Percentiles rank a stretch among this genome's conserved stretches.
phyloP scores from a whole-genome alignment of 1,140 invertebrate genomes.

The Zophobas morio region DNA sequence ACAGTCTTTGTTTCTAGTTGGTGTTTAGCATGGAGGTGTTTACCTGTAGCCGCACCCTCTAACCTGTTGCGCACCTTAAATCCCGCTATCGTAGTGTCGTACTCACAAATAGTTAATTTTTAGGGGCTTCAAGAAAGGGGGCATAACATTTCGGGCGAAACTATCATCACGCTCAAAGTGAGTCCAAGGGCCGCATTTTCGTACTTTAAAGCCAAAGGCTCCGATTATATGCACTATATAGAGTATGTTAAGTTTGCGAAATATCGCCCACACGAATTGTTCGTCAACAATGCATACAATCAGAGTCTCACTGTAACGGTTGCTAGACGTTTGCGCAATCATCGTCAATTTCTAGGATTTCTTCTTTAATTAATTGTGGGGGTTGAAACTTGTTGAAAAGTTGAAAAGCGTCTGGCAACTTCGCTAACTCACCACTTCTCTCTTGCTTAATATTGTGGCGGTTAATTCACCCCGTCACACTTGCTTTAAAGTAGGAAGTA shows the following conservation, averaged over 20 bases:
- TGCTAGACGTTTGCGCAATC: too few species aligned
- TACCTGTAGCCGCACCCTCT: conserved; percentile 38
- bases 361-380: not conserved
- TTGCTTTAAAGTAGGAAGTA: too few species aligned
- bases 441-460: not conserved
- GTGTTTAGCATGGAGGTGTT: conserved; percentile 17
- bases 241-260: too few species aligned
- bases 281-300: too few species aligned
- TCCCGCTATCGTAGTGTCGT: conserved; percentile 55
- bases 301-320: too few species aligned
- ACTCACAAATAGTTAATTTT: conserved; percentile 69
- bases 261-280: too few species aligned
- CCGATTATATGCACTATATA: too few species aligned
- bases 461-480: not conserved
- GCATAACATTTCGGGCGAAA: conserved; percentile 90
- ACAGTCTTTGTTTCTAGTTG: conserved; percentile 49
- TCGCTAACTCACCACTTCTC: not conserved
- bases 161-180: conserved; percentile 92
- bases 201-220: too few species aligned
- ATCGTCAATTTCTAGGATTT: too few species aligned
- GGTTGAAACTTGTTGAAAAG: not conserved
- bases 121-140: conserved; percentile 90
- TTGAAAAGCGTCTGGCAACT: not conserved
- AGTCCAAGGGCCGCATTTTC: conserved; percentile 68
- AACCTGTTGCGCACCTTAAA: conserved; percentile 49